Base-by-base conservation (phyloP, 2,797 vertebrate genomes). In the Enteromius paludinosus region DNA sequence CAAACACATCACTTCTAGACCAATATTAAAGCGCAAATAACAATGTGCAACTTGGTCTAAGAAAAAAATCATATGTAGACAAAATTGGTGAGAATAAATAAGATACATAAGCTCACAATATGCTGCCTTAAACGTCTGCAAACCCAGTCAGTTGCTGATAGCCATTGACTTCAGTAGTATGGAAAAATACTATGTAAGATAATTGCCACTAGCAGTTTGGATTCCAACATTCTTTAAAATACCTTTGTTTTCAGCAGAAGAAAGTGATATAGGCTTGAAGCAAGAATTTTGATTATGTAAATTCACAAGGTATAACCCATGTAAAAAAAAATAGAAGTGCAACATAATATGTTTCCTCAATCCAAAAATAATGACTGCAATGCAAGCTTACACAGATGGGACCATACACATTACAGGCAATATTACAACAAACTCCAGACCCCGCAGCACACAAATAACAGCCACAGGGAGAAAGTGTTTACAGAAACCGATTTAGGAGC, bases 381-480 rank as follows among this genome's bases (percentile, higher is more conserved):
- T 15, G 5, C 18, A 47, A 54, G n/a, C 15, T 15, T 12, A 62
- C 9, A 59, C 49, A 8, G 5, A 25, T 28, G 18, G 43, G 9
- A 54, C 30, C 45, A 81, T 10, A 28, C 28, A 47, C 43, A 33
- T n/a, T 35, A 66, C 61, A 62, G 7, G 30, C 56, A 25, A 28
- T 33, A 64, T 65, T 64, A 62, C 75, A 28, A 69, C 49, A 61
- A 70, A 3, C 20, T 28, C 59, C 41, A 43, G 64, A 56, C 79
- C 54, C 43, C 20, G 30, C 43, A 33, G 52, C 20, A 78, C 35
- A 45, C 14, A 45, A 25, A 8, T 18, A 47, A 68, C 18, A 15
- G 15, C 15, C 25, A 30, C 47, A 65, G 4, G 54, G 9, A 54
- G 28, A 54, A 25, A 47, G 78, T 75, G 71, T 81, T 84, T 77